Conservation (phyloP, 1,140 invertebrate genomes). For the Brachystomella parvula region DNA sequence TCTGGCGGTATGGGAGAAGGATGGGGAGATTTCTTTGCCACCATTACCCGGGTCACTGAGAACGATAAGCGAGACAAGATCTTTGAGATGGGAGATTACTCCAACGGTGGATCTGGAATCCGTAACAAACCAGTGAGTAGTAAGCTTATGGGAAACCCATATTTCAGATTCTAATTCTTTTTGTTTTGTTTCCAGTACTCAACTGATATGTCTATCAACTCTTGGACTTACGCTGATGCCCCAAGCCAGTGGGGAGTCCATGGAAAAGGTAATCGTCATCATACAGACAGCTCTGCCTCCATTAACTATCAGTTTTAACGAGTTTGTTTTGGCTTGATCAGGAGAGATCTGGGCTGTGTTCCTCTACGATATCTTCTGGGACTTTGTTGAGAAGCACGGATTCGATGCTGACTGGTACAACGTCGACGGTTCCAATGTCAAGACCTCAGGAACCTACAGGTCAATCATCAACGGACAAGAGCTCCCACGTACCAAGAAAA, state of each 20-base stretch:
- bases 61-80: neutral
- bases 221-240: neutral
- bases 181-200: constrained; percentile 7
- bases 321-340: neutral
- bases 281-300: neutral
- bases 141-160: too few relatives aligned
- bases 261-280: neutral
- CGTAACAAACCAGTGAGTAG: neutral
- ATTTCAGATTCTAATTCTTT: neutral
- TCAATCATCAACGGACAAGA: neutral
- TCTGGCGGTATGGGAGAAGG: constrained; percentile 10
- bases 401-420: constrained; percentile 9
- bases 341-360: constrained; percentile 10
- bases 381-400: constrained; percentile 3
- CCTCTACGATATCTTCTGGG: constrained; percentile 12
- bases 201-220: neutral
- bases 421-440: neutral
- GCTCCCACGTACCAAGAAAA: neutral
- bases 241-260: neutral
- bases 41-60: neutral
- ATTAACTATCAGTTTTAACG: neutral
- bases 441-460: neutral
- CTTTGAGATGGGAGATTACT: constrained; percentile 9
- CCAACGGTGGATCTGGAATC: neutral
- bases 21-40: constrained; percentile 7